These are phyloP conservation scores for Xestia ashworthii DNA, from an alignment of 2,888 invertebrate genomes.

Conservation along the genomic window DNA sequence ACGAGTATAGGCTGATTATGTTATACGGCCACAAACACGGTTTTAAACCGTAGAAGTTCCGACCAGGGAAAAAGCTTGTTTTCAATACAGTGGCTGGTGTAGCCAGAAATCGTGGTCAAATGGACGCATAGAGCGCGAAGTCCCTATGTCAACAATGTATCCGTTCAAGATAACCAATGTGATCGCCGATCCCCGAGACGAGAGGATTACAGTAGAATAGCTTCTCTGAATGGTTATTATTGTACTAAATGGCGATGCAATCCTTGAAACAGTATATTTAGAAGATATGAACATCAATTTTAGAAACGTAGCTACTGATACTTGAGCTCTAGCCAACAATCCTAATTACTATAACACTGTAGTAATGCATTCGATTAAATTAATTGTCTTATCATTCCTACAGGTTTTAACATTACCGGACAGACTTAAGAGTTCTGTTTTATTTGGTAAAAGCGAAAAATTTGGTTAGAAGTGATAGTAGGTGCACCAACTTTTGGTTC, in stretches of 20 bases:
- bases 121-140: background rate
- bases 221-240: conserved; percentile 35
- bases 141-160: conserved; percentile 5
- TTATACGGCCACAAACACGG: too few relatives aligned
- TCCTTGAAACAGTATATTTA: conserved; percentile 59
- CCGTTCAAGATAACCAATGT: conserved; percentile 2
- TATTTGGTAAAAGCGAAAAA: conserved; percentile 14
- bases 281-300: conserved; percentile 42
- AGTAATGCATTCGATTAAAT: conserved; percentile 57
- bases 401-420: conserved; percentile 40
- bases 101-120: background rate
- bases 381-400: conserved; percentile 44
- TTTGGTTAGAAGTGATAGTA: background rate
- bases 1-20: too few relatives aligned
- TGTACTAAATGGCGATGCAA: conserved; percentile 28
- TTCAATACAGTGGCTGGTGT: background rate
- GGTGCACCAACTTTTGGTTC: too few relatives aligned
- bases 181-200: background rate
- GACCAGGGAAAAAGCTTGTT: background rate
- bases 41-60: background rate
- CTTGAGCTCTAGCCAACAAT: conserved; percentile 54
- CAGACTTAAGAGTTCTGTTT: conserved; percentile 18
- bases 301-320: conserved; percentile 43
- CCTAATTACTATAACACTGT: conserved; percentile 45
- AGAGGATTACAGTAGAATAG: conserved; percentile 33